These are phyloP conservation scores for Myripristis murdjan DNA, from an alignment of 2,797 vertebrate species.

Conservation along the genomic window DNA sequence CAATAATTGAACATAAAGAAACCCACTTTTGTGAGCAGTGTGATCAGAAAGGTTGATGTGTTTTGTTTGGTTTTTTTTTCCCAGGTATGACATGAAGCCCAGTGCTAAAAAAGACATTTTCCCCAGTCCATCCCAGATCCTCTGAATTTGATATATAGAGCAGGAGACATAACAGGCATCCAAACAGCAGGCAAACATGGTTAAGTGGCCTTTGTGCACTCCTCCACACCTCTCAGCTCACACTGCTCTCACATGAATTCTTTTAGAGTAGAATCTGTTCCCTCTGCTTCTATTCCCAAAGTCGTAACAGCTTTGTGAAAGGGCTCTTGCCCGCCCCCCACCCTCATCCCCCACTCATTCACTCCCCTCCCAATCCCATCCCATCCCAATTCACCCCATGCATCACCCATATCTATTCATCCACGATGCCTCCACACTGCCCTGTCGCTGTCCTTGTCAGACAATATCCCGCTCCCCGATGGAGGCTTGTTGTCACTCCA, in stretches of 20 bases:
- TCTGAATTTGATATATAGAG: background rate
- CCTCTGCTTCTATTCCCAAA: constrained; percentile 9
- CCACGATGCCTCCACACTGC: background rate
- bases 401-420: constrained; percentile 45
- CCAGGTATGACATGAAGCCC: too few relatives aligned
- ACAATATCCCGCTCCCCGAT: constrained; percentile 44
- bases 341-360: background rate
- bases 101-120: too few relatives aligned
- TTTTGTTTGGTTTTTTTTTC: too few relatives aligned
- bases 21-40: constrained; percentile 2
- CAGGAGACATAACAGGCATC: constrained; percentile 2
- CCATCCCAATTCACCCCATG: constrained; percentile 25
- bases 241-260: background rate
- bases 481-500: constrained; percentile 56
- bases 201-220: too few relatives aligned
- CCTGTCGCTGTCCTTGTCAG: constrained; percentile 34
- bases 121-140: too few relatives aligned
- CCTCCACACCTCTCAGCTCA: background rate
- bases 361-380: background rate
- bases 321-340: constrained; percentile 2
- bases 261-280: background rate
- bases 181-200: constrained; percentile 11
- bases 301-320: constrained; percentile 32
- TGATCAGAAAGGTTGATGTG: too few relatives aligned
- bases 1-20: too few relatives aligned